These are phyloP conservation scores for Oceanodroma tethys DNA, from an alignment of 2,113 vertebrate species.

Conservation along the genomic window DNA sequence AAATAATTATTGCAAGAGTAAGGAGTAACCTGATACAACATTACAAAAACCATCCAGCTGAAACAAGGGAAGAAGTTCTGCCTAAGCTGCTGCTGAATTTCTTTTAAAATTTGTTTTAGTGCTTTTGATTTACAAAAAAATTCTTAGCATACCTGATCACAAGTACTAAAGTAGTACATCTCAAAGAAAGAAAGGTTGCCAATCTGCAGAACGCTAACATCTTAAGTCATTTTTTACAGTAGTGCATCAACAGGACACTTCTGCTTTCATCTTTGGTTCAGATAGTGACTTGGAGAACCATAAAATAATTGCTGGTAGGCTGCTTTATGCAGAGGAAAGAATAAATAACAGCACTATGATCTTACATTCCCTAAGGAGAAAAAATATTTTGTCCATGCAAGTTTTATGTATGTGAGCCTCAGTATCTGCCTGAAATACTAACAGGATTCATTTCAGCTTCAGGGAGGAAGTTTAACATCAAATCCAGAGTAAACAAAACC, in stretches of 20 bases:
- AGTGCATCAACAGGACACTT: background rate
- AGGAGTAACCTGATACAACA: rapidly evolving
- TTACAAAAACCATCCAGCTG: background rate
- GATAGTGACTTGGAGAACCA: background rate
- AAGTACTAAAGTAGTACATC: background rate
- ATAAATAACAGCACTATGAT: background rate
- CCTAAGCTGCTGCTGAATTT: background rate
- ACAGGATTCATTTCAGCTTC: background rate
- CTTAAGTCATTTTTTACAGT: background rate
- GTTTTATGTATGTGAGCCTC: background rate
- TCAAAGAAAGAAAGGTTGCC: background rate
- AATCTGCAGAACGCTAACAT: background rate
- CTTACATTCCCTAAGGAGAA: background rate
- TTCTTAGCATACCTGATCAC: background rate
- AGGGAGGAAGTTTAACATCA: background rate
- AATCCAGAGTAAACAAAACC: background rate
- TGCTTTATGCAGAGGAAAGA: background rate
- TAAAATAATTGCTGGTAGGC: background rate
- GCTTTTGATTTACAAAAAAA: background rate
- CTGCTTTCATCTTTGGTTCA: background rate
- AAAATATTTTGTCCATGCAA: background rate
- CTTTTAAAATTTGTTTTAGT: background rate
- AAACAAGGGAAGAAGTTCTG: background rate
- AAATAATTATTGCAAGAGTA: background rate
- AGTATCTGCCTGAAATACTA: background rate